These are phyloP conservation scores for Tetranychus piercei DNA, from an alignment of 2,888 invertebrate species.

Conservation along the genomic window DNA sequence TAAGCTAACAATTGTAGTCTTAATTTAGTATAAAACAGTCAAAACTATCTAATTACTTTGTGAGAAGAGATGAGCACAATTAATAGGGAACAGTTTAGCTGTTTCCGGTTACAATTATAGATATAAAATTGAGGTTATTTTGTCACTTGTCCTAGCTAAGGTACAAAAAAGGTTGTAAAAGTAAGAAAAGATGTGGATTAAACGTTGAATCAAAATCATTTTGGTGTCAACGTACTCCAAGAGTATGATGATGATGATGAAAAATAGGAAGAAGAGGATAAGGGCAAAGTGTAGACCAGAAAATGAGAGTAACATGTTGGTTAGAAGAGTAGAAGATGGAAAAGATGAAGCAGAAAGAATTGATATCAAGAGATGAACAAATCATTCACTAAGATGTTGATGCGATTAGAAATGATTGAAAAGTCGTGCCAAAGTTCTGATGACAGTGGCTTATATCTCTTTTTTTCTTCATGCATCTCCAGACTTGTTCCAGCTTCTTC, in stretches of 20 bases:
- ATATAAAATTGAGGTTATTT: neutral
- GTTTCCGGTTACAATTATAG: neutral
- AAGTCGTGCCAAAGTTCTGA: constrained; percentile 1
- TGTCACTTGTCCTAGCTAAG: neutral
- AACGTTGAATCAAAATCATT: neutral
- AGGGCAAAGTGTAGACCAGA: neutral
- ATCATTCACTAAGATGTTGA: neutral
- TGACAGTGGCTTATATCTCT: neutral
- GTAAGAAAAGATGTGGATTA: neutral
- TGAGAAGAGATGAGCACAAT: too few relatives aligned
- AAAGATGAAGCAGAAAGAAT: neutral
- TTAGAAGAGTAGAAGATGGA: neutral
- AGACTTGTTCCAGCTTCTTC: too few relatives aligned
- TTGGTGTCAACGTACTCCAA: neutral
- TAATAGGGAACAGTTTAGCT: neutral
- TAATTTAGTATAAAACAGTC: too few relatives aligned
- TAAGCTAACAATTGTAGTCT: too few relatives aligned
- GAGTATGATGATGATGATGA: neutral
- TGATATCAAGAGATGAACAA: neutral
- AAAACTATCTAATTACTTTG: too few relatives aligned
- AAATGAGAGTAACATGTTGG: neutral
- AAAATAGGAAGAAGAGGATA: neutral
- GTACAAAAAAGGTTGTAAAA: neutral
- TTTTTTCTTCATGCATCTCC: too few relatives aligned
- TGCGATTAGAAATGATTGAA: neutral